Evolutionary conservation across 2,797 vertebrate species (phyloP).

Genomic region (Sebastes miniatus): DNA sequence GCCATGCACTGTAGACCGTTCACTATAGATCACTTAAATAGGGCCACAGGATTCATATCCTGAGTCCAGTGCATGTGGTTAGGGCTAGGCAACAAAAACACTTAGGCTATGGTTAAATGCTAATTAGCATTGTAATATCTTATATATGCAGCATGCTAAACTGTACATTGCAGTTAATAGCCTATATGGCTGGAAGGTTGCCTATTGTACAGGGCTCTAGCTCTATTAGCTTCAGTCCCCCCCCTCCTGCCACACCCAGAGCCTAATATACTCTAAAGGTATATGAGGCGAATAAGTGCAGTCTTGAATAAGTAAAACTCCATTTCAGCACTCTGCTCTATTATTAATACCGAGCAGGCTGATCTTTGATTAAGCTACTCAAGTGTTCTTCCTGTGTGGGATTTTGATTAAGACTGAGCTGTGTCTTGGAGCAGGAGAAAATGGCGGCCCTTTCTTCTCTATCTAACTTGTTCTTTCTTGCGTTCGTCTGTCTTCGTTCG

Average conservation of each 20-base stretch:
- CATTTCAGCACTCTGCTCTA: slow-evolving; percentile 83
- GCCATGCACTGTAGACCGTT: not conserved
- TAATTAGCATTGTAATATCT: not conserved
- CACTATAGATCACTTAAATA: fast-evolving
- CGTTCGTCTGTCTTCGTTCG: not conserved
- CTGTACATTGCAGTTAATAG: not conserved
- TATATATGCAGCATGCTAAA: not conserved
- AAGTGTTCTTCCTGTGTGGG: slow-evolving; percentile 82
- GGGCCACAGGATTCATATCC: too few species aligned
- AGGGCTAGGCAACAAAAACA: not conserved
- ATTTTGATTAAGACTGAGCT: slow-evolving; percentile 83
- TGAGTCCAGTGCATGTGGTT: not conserved
- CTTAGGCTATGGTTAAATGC: not conserved
- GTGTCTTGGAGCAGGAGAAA: slow-evolving; percentile 68
- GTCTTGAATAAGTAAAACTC: slow-evolving; percentile 89
- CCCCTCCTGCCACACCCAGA: slow-evolving; percentile 45
- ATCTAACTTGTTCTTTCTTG: slow-evolving; percentile 15
- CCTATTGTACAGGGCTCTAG: not conserved
- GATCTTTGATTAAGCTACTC: slow-evolving; percentile 86
- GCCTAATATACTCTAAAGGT: slow-evolving; percentile 76
- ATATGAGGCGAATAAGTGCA: slow-evolving; percentile 77
- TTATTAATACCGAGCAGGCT: slow-evolving; percentile 86
- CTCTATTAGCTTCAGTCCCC: slow-evolving; percentile 19
- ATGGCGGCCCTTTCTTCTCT: slow-evolving; percentile 45
- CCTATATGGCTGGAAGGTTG: not conserved